These are phyloP conservation scores for Corythucha ciliata DNA, from an alignment of 2,888 invertebrate genomes.

Conservation along the genomic window DNA sequence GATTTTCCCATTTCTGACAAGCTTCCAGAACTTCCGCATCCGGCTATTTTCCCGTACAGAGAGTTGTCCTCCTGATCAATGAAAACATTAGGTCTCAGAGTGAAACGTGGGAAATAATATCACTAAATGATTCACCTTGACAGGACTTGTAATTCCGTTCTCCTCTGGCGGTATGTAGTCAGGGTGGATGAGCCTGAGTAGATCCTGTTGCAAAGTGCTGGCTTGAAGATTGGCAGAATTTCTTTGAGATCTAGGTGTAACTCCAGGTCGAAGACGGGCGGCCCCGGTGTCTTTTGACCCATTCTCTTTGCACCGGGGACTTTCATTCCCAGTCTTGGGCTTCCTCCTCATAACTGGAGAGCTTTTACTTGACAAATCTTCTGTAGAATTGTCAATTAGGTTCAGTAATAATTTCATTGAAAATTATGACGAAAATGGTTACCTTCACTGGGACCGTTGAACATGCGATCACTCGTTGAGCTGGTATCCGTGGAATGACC, in stretches of 20 bases:
- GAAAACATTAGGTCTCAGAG: too few species aligned
- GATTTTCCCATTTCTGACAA: conserved; percentile 20
- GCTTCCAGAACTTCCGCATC: conserved; percentile 20
- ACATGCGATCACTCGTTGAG: conserved; percentile 45
- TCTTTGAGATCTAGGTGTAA: conserved; percentile 41
- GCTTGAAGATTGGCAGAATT: conserved; percentile 51
- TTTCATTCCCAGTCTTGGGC: conserved; percentile 45
- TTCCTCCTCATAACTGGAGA: conserved; percentile 36
- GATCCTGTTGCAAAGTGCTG: conserved; percentile 69
- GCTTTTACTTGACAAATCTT: conserved; percentile 51
- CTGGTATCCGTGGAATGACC: conserved; percentile 47
- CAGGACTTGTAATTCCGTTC: conserved; percentile 14
- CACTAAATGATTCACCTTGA: too few species aligned
- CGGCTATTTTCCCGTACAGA: conserved; percentile 19
- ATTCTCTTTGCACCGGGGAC: conserved; percentile 44
- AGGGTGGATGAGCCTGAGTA: conserved; percentile 77
- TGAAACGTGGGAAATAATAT: too few species aligned
- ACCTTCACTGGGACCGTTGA: conserved; percentile 41
- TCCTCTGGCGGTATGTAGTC: conserved; percentile 44
- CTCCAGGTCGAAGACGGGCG: conserved; percentile 46
- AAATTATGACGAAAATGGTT: conserved; percentile 7
- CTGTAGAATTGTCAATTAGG: conserved; percentile 37
- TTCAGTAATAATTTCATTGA: conserved; percentile 4
- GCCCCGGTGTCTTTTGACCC: conserved; percentile 44
- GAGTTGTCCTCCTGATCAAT: conserved; percentile 20